Evolutionary conservation across 2,888 invertebrate genomes (phyloP), one percentile per base, ranked within the genome.

Genomic region (Cremastinae sp.): DNA sequence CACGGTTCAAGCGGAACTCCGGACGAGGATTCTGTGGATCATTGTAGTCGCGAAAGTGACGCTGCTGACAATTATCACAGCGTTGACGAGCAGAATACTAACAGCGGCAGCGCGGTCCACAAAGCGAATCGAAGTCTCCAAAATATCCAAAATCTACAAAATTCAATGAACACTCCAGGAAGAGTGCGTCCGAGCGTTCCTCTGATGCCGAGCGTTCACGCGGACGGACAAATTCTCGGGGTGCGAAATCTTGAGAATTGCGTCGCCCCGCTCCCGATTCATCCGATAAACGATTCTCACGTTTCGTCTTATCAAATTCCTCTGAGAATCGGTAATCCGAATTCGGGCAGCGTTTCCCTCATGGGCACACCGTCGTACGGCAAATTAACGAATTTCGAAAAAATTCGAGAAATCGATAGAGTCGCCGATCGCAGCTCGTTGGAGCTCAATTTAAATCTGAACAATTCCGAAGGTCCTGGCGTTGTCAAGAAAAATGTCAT

Each of bases 401-500:
- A 78, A 49, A 75, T 78, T 49, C 68, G 78, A 12, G 79, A 80
- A 41, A 79, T 59, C 73, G 83, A 56, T 58, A 81, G 41, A 74
- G 80, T 79, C 20, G 78, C 76, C 8, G 89, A 89, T 65, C 83
- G 86, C 20, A 87, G 84, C 39, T 85, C 85, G 35, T 81, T 88
- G 75, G 89, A 89, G 51, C 81, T 89, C 1, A 88, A 85, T 74
- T 79, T 88, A 5, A 86, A 85, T 78, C 69, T 84, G 0, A 84
- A 85, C 58, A 69, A 62, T 35, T 75, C 75, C 39, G 78, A 81
- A 37, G 62, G 64, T 43, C 61, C 72, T 9, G 79, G 77, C 2
- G 80, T 82, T 9, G 84, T 82, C 12, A 89, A 88, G 64, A 89
- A 89, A 61, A 87, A 86, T 45, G 85, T 89, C 0, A 89, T 89